phyloP scores from a whole-genome alignment of 2,888 invertebrate species.

The Stenoptilia bipunctidactyla region DNA sequence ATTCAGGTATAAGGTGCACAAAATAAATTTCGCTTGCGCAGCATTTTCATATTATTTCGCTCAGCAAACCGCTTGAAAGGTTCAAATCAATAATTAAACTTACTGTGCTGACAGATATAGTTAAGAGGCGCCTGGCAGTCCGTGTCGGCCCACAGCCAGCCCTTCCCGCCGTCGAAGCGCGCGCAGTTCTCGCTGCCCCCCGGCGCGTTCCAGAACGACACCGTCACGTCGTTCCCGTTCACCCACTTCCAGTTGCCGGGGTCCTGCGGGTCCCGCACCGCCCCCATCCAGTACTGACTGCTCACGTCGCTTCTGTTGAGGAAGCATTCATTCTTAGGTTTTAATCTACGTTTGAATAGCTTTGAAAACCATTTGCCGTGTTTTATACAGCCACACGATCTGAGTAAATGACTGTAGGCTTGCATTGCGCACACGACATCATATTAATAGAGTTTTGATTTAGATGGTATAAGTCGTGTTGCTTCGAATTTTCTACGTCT shows the following conservation, averaged over 20 bases:
- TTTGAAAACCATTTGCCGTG: too few relatives aligned
- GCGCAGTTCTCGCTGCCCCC: conserved; percentile 88
- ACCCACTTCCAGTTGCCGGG: conserved; percentile 90
- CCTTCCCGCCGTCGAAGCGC: conserved; percentile 91
- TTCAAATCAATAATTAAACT: conserved; percentile 50
- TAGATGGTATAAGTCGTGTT: too few relatives aligned
- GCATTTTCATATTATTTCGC: not conserved
- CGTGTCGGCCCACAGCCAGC: conserved; percentile 95
- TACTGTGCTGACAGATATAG: conserved; percentile 94
- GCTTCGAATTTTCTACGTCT: too few relatives aligned
- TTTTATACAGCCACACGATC: too few relatives aligned
- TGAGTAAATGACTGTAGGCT: too few relatives aligned
- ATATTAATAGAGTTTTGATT: too few relatives aligned
- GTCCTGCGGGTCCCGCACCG: conserved; percentile 85
- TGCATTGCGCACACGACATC: too few relatives aligned
- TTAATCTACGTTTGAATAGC: too few relatives aligned
- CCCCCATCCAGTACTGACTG: conserved; percentile 96
- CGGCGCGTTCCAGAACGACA: conserved; percentile 93
- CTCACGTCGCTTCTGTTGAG: conserved; percentile 82
- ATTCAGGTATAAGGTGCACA: too few relatives aligned
- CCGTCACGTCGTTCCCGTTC: conserved; percentile 87
- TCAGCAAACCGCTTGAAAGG: conserved; percentile 1
- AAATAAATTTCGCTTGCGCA: conserved; percentile 4
- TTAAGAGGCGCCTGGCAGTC: conserved; percentile 87
- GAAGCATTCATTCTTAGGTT: not conserved